phyloP scores from a whole-genome alignment of 2,888 invertebrate genomes.

The Thereva nobilitata region DNA sequence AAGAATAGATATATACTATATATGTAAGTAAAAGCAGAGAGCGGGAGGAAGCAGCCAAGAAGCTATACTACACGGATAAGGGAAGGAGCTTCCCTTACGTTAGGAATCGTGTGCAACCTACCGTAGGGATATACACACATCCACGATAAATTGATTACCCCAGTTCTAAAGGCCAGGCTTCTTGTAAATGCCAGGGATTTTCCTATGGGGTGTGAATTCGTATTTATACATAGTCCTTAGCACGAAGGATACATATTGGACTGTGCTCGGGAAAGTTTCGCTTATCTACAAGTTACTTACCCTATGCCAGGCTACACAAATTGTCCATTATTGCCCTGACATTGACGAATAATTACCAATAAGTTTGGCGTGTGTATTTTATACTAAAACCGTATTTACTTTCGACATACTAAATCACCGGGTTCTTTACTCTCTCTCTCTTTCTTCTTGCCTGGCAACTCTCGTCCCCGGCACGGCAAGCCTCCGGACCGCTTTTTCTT shows the following conservation, averaged over 20 bases:
- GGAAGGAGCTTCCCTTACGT: not conserved
- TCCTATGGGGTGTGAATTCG: slow-evolving; percentile 24
- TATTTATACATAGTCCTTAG: slow-evolving; percentile 24
- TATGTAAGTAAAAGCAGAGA: not conserved
- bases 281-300: slow-evolving; percentile 19
- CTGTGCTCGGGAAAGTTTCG: slow-evolving; percentile 15
- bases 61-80: not conserved
- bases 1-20: slow-evolving; percentile 11
- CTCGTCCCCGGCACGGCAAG: slow-evolving; percentile 4
- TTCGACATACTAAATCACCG: slow-evolving; percentile 27
- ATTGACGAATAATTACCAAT: slow-evolving; percentile 43
- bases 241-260: not conserved
- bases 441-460: not conserved
- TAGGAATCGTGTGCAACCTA: not conserved
- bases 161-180: not conserved
- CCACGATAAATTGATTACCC: slow-evolving; percentile 31
- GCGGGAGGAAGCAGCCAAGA: slow-evolving; percentile 1
- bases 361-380: slow-evolving; percentile 34
- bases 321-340: slow-evolving; percentile 42
- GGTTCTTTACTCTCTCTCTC: not conserved
- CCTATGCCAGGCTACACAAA: slow-evolving; percentile 37
- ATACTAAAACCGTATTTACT: slow-evolving; percentile 32
- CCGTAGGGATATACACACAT: slow-evolving; percentile 6
- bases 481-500: slow-evolving; percentile 26
- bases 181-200: slow-evolving; percentile 20